Conservation (phyloP, 2,888 invertebrate species). For the Baccha elongata region DNA sequence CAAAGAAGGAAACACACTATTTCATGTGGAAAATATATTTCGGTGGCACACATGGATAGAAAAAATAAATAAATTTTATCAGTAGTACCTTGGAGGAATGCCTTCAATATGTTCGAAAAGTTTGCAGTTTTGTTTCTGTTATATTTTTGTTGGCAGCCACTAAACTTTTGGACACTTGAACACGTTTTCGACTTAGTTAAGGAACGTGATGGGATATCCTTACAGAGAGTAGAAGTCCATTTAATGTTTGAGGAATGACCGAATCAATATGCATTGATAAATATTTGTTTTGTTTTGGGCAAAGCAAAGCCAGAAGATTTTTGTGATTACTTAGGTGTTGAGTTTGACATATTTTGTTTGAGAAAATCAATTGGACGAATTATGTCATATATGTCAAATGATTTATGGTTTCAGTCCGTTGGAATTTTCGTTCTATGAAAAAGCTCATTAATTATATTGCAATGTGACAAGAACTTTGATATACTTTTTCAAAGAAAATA, state of each 20-base stretch:
- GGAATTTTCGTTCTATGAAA: too few relatives aligned
- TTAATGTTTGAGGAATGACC: slow-evolving; percentile 5
- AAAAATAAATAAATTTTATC: slow-evolving; percentile 29
- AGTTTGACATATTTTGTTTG: slow-evolving; percentile 1
- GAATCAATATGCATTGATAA: not conserved
- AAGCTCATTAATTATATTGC: too few relatives aligned
- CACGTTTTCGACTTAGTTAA: slow-evolving; percentile 56
- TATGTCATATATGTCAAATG: not conserved
- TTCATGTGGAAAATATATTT: slow-evolving; percentile 40
- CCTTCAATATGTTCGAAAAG: slow-evolving; percentile 51
- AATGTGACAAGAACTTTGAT: too few relatives aligned
- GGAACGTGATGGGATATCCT: slow-evolving; percentile 32
- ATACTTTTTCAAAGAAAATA: too few relatives aligned
- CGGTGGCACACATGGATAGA: slow-evolving; percentile 23
- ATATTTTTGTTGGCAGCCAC: slow-evolving; percentile 33
- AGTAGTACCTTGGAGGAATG: slow-evolving; percentile 31
- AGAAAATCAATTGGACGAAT: slow-evolving; percentile 10
- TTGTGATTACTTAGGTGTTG: slow-evolving; percentile 8
- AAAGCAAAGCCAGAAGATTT: not conserved
- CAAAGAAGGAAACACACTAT: slow-evolving; percentile 34
- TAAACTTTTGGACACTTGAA: slow-evolving; percentile 60
- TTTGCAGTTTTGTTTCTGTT: slow-evolving; percentile 1
- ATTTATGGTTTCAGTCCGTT: slow-evolving; percentile 7
- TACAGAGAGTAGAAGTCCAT: not conserved
- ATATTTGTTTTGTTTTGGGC: not conserved